These are phyloP conservation scores for Apostichopus japonicus DNA, from an alignment of 35 echinoderm and acorn worm genomes.

Conservation along the genomic window DNA sequence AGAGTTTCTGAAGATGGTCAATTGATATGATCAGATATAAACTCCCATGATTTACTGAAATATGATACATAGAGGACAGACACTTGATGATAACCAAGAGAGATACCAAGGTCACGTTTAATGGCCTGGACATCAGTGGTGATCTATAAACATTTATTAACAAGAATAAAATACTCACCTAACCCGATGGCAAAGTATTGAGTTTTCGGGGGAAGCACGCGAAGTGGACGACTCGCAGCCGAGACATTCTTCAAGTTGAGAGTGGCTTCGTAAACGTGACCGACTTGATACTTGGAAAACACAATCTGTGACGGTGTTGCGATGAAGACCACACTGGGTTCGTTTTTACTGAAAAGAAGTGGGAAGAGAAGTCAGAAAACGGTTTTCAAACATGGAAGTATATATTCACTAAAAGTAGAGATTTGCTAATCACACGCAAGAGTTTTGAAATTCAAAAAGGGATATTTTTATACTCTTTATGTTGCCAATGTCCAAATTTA, in stretches of 20 bases:
- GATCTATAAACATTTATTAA: too few species aligned
- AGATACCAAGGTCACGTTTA: too few species aligned
- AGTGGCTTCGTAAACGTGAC: constrained; percentile 90
- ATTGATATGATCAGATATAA: too few species aligned
- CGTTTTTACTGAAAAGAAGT: constrained; percentile 65
- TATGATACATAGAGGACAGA: too few species aligned
- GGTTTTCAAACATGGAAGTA: too few species aligned
- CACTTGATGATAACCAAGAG: too few species aligned
- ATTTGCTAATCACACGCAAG: background rate
- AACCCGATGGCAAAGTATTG: constrained; percentile 94
- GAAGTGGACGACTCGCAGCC: constrained; percentile 82
- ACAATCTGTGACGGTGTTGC: constrained; percentile 82
- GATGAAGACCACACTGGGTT: constrained; percentile 80
- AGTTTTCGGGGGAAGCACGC: constrained; percentile 88
- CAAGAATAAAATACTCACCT: constrained; percentile 64
- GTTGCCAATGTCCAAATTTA: background rate
- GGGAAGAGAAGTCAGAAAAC: background rate
- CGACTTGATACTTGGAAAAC: constrained; percentile 92
- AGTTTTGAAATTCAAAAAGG: background rate
- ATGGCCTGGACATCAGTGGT: too few species aligned
- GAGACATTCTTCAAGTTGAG: constrained; percentile 96
- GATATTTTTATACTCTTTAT: background rate
- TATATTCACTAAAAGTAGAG: too few species aligned
- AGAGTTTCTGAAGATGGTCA: too few species aligned
- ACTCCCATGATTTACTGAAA: too few species aligned